phyloP scores from a whole-genome alignment of 2,888 invertebrate species.

The Philonicus albiceps region DNA sequence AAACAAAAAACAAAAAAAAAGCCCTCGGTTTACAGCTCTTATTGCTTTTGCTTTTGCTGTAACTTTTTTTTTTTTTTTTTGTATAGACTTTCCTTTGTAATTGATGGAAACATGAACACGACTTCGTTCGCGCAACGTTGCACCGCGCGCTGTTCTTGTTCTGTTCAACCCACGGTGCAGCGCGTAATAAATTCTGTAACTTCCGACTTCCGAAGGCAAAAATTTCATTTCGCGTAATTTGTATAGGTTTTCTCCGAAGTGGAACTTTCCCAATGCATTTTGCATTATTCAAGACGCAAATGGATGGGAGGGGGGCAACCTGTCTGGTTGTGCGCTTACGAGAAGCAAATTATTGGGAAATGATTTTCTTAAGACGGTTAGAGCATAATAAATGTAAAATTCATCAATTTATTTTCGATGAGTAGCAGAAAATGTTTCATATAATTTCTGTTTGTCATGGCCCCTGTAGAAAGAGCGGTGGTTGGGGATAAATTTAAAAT shows the following conservation, averaged over 20 bases:
- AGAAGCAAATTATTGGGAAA: not conserved
- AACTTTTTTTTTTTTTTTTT: not conserved
- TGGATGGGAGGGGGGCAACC: no score
- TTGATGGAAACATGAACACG: not conserved
- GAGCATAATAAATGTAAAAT: not conserved
- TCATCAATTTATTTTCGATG: not conserved
- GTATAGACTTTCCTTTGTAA: not conserved
- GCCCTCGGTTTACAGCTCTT: not conserved
- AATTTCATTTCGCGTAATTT: slow-evolving; percentile 27
- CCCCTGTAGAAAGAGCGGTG: no score
- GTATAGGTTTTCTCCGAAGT: not conserved
- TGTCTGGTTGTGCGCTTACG: not conserved
- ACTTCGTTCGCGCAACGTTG: not conserved
- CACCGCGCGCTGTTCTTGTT: not conserved
- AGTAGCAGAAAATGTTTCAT: not conserved
- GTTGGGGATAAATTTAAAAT: not conserved
- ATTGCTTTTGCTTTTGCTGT: not conserved
- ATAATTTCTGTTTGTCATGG: not conserved
- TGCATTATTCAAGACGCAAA: not conserved
- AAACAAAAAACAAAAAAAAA: no score
- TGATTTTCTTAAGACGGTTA: not conserved
- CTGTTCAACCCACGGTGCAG: not conserved
- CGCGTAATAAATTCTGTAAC: slow-evolving; percentile 15
- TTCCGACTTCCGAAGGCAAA: slow-evolving; percentile 13
- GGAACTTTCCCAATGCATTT: not conserved